Conservation (phyloP, 2,797 vertebrate genomes). For the Apogon talboti region DNA sequence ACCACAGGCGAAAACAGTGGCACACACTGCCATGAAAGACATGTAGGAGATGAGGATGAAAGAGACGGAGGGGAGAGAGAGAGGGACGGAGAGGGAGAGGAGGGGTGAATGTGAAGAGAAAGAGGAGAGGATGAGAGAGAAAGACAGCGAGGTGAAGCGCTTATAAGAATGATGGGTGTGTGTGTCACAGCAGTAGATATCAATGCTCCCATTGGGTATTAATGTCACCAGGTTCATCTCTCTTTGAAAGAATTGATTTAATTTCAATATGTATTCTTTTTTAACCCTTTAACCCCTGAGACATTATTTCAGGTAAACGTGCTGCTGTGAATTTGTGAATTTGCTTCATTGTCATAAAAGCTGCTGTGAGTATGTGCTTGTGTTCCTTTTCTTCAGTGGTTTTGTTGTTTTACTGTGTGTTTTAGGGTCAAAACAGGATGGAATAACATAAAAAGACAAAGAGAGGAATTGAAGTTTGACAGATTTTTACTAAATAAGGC, state of each 20-base stretch:
- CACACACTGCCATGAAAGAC: conserved; percentile 72
- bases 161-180: conserved; percentile 31
- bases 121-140: conserved; percentile 27
- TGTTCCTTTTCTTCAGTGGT: too few relatives aligned
- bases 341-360: too few relatives aligned
- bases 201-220: conserved; percentile 48
- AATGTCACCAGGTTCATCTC: conserved; percentile 48
- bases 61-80: conserved; percentile 43
- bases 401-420: too few relatives aligned
- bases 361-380: too few relatives aligned
- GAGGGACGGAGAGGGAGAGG: conserved; percentile 15
- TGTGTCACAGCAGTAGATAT: conserved; percentile 51
- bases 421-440: too few relatives aligned
- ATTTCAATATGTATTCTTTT: conserved; percentile 42
- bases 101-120: conserved; percentile 29
- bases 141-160: conserved; percentile 6
- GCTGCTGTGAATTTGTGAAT: too few relatives aligned
- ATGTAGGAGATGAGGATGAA: conserved; percentile 76
- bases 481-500: too few relatives aligned
- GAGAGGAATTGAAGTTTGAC: too few relatives aligned
- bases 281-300: not conserved
- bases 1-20: conserved; percentile 74
- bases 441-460: too few relatives aligned
- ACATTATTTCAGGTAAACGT: too few relatives aligned
- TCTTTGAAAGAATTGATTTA: conserved; percentile 62